Conservation (phyloP, 37 sponge, comb jelly and placozoan species). For the Hormiphora californensis region DNA sequence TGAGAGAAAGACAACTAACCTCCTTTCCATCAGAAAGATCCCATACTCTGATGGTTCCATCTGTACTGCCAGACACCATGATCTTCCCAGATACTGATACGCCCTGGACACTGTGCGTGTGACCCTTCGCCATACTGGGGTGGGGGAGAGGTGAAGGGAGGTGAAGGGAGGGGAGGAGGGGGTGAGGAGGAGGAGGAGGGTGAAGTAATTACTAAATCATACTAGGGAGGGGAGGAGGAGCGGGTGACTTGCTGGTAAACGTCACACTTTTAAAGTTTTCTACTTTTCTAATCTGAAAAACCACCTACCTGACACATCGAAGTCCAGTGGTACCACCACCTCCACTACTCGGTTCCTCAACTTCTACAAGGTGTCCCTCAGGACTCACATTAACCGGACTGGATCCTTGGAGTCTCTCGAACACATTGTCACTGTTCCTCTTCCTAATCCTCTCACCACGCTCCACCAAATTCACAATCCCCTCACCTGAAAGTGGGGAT, state of each 20-base stretch:
- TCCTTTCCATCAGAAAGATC: slow-evolving; percentile 13
- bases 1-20: background rate
- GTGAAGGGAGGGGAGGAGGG: background rate
- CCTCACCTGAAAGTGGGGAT: too few relatives aligned
- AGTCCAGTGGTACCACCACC: too few relatives aligned
- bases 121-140: slow-evolving; percentile 49
- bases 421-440: slow-evolving; percentile 44
- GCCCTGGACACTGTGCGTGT: slow-evolving; percentile 48
- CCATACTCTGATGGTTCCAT: slow-evolving; percentile 37
- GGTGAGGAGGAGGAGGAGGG: too few relatives aligned
- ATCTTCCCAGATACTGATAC: slow-evolving; percentile 6
- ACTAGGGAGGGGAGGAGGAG: too few relatives aligned
- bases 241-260: too few relatives aligned
- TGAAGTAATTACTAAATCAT: too few relatives aligned
- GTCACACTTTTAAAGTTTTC: too few relatives aligned
- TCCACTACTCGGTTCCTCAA: background rate
- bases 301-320: too few relatives aligned
- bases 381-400: background rate
- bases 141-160: background rate
- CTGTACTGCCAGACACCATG: slow-evolving; percentile 46
- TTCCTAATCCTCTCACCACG: too few relatives aligned
- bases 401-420: slow-evolving; percentile 30
- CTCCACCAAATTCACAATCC: too few relatives aligned
- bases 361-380: slow-evolving; percentile 4
- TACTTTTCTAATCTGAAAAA: too few relatives aligned